phyloP scores from a whole-genome alignment of 2,113 vertebrate species.

The Antennarius striatus region DNA sequence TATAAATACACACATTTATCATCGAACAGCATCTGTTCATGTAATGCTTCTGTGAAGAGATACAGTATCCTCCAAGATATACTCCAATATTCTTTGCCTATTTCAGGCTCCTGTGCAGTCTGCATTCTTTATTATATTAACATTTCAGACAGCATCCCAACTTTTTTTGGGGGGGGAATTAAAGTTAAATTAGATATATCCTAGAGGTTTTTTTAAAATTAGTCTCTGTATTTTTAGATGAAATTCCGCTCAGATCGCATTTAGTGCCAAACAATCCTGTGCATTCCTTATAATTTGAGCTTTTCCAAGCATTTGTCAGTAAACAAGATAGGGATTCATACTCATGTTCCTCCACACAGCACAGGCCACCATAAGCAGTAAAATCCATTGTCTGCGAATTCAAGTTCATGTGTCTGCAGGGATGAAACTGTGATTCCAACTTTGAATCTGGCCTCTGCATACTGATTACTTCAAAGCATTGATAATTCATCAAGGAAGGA shows the following conservation, averaged over 20 bases:
- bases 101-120: too few relatives aligned
- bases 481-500: conserved; percentile 72
- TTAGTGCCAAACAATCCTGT: conserved; percentile 32
- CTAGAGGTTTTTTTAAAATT: too few relatives aligned
- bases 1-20: conserved; percentile 17
- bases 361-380: conserved; percentile 22
- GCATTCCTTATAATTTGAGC: conserved; percentile 22
- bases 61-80: too few relatives aligned
- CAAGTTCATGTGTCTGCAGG: conserved; percentile 55
- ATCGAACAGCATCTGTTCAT: background rate
- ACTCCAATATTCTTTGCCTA: too few relatives aligned
- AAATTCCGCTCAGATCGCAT: conserved; percentile 31
- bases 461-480: conserved; percentile 74
- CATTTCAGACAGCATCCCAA: too few relatives aligned
- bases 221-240: too few relatives aligned
- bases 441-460: conserved; percentile 72
- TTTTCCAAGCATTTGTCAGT: conserved; percentile 21
- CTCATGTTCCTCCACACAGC: conserved; percentile 26
- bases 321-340: conserved; percentile 53
- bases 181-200: too few relatives aligned
- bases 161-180: too few relatives aligned
- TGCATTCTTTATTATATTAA: too few relatives aligned
- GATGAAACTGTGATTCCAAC: conserved; percentile 62
- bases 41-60: too few relatives aligned
- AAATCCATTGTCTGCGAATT: conserved; percentile 39